A percentile compares a stretch with the other conserved stretches of the same genome.
Conservation (phyloP, 2,113 vertebrate species). For the Ursus arctos region DNA sequence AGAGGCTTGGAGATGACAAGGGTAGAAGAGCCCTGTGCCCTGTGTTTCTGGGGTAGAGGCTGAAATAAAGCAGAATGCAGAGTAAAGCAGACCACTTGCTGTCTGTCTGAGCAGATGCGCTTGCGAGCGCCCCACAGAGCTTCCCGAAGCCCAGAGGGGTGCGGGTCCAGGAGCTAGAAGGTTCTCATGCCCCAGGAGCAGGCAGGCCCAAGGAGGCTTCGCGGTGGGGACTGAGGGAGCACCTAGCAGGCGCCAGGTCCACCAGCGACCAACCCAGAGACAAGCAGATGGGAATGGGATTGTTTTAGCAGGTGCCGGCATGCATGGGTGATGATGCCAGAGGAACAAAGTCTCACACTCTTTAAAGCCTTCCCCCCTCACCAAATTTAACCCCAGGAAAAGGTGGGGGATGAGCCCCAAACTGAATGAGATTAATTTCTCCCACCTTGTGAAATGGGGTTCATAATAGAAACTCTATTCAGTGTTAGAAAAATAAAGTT, state of each 20-base stretch:
- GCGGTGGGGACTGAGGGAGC: background rate
- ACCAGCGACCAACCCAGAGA: background rate
- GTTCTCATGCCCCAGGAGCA: background rate
- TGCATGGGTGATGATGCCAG: background rate
- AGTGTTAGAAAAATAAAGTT: conserved; percentile 39
- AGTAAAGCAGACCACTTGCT: background rate
- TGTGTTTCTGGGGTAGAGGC: background rate
- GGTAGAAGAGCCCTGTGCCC: background rate
- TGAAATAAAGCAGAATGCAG: background rate
- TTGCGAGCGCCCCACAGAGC: background rate
- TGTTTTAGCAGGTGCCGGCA: background rate
- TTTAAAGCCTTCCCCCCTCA: background rate
- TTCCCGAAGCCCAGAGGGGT: background rate
- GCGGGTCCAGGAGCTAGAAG: background rate
- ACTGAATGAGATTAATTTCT: conserved; percentile 41
- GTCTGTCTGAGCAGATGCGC: background rate
- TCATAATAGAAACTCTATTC: background rate
- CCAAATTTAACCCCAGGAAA: background rate
- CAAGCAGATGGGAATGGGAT: background rate
- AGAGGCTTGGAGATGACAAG: background rate
- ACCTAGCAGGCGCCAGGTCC: background rate
- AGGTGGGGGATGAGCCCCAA: background rate
- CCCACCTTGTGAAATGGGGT: background rate
- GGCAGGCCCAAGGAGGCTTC: background rate
- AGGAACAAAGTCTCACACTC: background rate